phyloP scores from a whole-genome alignment of 2,113 vertebrate genomes.

The Eira barbara region DNA sequence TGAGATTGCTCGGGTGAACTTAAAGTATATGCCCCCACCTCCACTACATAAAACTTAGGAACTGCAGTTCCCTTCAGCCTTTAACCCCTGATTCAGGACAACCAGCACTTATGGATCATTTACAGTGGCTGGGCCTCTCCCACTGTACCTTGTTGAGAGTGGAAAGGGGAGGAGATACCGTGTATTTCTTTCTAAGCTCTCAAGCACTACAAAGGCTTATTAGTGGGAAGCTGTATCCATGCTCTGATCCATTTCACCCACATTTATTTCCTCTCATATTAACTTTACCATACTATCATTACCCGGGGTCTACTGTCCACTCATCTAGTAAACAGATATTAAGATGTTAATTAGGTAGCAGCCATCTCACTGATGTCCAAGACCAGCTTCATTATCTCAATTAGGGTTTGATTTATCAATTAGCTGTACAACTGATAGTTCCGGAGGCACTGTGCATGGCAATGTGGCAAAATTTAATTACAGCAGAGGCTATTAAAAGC shows the following conservation, averaged over 20 bases:
- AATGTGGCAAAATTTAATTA: constrained; percentile 69
- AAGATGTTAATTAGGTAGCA: constrained; percentile 68
- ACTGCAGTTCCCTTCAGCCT: neutral
- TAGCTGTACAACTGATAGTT: constrained; percentile 69
- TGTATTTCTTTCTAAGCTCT: neutral
- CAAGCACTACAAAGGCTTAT: neutral
- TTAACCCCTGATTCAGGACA: neutral
- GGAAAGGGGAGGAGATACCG: neutral
- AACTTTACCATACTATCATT: constrained; percentile 52
- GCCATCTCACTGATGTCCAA: constrained; percentile 60
- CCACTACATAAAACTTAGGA: neutral
- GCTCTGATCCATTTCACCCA: neutral
- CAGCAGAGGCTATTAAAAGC: constrained; percentile 19
- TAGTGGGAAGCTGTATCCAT: neutral
- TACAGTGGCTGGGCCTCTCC: neutral
- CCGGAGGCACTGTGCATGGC: constrained; percentile 38
- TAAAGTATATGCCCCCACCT: neutral
- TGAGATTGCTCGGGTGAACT: neutral
- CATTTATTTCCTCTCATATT: constrained; percentile 40
- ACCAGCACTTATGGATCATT: neutral
- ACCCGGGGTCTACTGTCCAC: constrained; percentile 33
- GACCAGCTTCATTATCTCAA: constrained; percentile 76
- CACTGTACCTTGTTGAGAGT: neutral
- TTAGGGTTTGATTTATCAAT: constrained; percentile 80
- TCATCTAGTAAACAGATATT: constrained; percentile 70